Percentiles rank a stretch among this genome's conserved stretches.
Evolutionary conservation across 2,797 vertebrate species (phyloP).

Genomic region (Takifugu rubripes): DNA sequence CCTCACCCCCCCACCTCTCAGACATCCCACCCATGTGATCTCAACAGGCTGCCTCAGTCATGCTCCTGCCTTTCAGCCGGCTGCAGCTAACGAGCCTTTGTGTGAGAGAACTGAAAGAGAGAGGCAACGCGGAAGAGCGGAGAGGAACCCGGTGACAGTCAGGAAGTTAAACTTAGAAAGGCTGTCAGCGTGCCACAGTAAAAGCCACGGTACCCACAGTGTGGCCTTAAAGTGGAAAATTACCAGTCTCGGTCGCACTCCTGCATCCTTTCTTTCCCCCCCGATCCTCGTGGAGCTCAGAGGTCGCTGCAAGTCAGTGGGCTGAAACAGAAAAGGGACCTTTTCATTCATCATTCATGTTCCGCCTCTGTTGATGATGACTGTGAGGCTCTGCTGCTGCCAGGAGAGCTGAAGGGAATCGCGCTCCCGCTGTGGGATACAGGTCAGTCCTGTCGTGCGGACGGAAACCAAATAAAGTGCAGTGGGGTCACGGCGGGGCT

Average conservation of each 20-base stretch:
- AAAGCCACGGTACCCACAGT: slow-evolving; percentile 88
- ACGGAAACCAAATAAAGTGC: not conserved
- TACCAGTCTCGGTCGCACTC: slow-evolving; percentile 58
- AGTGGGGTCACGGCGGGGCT: slow-evolving; percentile 41
- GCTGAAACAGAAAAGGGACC: slow-evolving; percentile 74
- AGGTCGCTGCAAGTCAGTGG: slow-evolving; percentile 66
- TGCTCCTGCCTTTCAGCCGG: slow-evolving; percentile 86
- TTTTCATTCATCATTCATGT: slow-evolving; percentile 65
- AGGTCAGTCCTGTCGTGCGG: slow-evolving; percentile 83
- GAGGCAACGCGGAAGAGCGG: slow-evolving; percentile 19
- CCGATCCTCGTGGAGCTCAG: slow-evolving; percentile 47
- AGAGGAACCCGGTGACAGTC: slow-evolving; percentile 42
- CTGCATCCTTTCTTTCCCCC: slow-evolving; percentile 40
- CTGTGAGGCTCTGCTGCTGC: slow-evolving; percentile 47
- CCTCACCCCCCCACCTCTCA: slow-evolving; percentile 64
- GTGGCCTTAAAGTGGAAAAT: slow-evolving; percentile 82
- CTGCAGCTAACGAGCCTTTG: slow-evolving; percentile 99
- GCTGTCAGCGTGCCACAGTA: slow-evolving; percentile 88
- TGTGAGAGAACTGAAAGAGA: slow-evolving; percentile 70
- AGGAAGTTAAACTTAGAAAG: slow-evolving; percentile 69
- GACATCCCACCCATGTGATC: slow-evolving; percentile 96
- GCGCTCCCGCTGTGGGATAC: slow-evolving; percentile 80
- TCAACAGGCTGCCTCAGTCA: slow-evolving; percentile 84
- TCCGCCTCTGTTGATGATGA: slow-evolving; percentile 64
- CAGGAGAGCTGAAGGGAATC: slow-evolving; percentile 78